Conservation (phyloP, 92 coral and sea anemone species). For the Epizoanthus rinbou region DNA sequence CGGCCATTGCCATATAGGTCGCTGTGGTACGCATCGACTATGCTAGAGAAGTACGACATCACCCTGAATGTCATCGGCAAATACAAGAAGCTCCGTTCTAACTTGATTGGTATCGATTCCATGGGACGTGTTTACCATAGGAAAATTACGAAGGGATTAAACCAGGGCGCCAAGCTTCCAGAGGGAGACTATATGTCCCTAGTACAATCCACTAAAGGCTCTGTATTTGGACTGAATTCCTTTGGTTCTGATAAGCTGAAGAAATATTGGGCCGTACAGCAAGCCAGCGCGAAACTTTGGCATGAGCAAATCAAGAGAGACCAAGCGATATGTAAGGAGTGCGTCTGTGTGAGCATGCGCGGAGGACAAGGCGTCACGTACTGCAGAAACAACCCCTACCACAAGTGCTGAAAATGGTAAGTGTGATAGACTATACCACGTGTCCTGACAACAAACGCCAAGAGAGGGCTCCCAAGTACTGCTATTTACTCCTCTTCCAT, state of each 20-base stretch:
- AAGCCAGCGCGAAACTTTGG: conserved; percentile 67
- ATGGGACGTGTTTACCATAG: conserved; percentile 70
- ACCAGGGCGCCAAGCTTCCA: conserved; percentile 61
- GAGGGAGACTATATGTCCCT: conserved; percentile 75
- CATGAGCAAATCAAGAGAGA: conserved; percentile 91
- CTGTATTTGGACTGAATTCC: conserved; percentile 76
- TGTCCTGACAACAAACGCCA: not conserved
- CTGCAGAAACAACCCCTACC: conserved; percentile 90
- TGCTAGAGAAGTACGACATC: conserved; percentile 81
- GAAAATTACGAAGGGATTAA: conserved; percentile 54
- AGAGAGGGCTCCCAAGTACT: too few relatives aligned
- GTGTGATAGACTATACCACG: conserved; percentile 6
- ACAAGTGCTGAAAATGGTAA: conserved; percentile 86
- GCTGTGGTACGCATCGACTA: conserved; percentile 58
- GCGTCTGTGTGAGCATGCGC: conserved; percentile 85
- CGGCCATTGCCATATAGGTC: conserved; percentile 49
- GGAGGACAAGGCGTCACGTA: conserved; percentile 82
- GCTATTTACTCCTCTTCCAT: too few relatives aligned
- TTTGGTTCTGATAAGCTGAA: conserved; percentile 60
- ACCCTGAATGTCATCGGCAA: conserved; percentile 91
- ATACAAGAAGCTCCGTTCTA: conserved; percentile 67
- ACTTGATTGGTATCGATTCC: conserved; percentile 75
- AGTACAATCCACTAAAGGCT: conserved; percentile 80
- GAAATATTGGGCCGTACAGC: conserved; percentile 50
- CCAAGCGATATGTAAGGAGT: conserved; percentile 84